Conservation (phyloP, 1,140 invertebrate genomes). For the Antheraea mylitta region DNA sequence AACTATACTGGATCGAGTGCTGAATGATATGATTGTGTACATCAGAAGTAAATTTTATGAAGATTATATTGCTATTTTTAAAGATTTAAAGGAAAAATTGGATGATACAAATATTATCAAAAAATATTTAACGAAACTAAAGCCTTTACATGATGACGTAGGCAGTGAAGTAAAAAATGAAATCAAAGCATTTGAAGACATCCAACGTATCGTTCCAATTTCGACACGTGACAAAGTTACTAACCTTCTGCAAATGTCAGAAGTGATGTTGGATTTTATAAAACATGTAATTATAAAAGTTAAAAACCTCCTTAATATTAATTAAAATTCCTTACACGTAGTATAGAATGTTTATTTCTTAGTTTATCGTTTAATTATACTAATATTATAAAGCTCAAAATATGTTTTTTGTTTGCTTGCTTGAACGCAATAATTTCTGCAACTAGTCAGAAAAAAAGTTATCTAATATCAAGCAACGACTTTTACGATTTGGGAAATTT, state of each 20-base stretch:
- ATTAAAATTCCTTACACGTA: neutral
- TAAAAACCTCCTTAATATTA: neutral
- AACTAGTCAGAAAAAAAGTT: too few relatives aligned
- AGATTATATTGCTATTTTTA: conserved; percentile 27
- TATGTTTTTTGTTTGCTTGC: too few relatives aligned
- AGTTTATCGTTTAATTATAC: too few relatives aligned
- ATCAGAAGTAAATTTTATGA: conserved; percentile 11
- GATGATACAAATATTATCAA: conserved; percentile 22
- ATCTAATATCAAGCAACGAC: too few relatives aligned
- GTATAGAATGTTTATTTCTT: too few relatives aligned
- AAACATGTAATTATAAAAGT: conserved; percentile 11
- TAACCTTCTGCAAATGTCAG: neutral
- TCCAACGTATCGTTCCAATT: neutral
- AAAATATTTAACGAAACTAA: conserved; percentile 23
- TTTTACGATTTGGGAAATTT: too few relatives aligned
- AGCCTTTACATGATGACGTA: conserved; percentile 31
- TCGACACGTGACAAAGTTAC: neutral
- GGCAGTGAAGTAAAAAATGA: conserved; percentile 20
- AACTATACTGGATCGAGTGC: conserved; percentile 22
- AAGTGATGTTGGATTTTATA: neutral
- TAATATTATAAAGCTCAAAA: too few relatives aligned
- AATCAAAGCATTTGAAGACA: neutral
- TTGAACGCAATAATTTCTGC: too few relatives aligned
- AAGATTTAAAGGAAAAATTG: conserved; percentile 24
- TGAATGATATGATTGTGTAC: conserved; percentile 22